A percentile compares a stretch with the other conserved stretches of the same genome.
phyloP scores from a whole-genome alignment of 2,797 vertebrate genomes.

The Chrysocyon brachyurus region DNA sequence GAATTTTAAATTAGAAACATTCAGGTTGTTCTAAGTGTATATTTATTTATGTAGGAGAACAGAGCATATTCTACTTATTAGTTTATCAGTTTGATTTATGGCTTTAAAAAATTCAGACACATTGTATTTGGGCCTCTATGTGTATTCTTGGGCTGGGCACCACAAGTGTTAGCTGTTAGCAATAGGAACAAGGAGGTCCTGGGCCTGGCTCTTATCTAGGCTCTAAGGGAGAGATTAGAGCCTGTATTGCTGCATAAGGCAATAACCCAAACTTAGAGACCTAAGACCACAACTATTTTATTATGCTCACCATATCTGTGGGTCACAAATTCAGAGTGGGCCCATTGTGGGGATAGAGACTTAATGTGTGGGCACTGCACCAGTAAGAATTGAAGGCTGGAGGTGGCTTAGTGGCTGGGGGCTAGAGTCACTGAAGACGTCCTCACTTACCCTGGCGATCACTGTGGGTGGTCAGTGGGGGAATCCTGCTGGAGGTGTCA shows the following conservation, averaged over 20 bases:
- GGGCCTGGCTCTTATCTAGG: neutral
- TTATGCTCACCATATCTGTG: neutral
- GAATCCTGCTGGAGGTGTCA: no score
- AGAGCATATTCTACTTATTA: neutral
- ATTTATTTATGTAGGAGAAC: neutral
- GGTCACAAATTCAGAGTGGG: neutral
- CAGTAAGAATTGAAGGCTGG: neutral
- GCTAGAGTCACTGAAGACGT: neutral
- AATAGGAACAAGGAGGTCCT: neutral
- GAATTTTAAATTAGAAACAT: neutral
- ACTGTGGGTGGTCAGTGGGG: neutral
- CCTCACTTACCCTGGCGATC: neutral
- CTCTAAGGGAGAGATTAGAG: neutral
- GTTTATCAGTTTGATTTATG: neutral
- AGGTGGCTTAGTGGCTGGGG: neutral
- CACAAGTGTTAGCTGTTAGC: neutral
- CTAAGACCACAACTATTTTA: neutral
- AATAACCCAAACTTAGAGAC: neutral
- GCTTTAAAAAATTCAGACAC: neutral
- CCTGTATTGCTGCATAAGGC: neutral
- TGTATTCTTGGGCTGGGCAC: neutral
- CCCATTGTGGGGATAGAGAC: neutral
- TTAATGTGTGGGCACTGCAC: neutral
- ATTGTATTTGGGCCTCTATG: neutral
- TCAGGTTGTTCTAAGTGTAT: neutral